Evolutionary conservation across 2,888 invertebrate species (phyloP), one percentile per base, ranked within the genome.

Genomic region (Thymelicus acteon): DNA sequence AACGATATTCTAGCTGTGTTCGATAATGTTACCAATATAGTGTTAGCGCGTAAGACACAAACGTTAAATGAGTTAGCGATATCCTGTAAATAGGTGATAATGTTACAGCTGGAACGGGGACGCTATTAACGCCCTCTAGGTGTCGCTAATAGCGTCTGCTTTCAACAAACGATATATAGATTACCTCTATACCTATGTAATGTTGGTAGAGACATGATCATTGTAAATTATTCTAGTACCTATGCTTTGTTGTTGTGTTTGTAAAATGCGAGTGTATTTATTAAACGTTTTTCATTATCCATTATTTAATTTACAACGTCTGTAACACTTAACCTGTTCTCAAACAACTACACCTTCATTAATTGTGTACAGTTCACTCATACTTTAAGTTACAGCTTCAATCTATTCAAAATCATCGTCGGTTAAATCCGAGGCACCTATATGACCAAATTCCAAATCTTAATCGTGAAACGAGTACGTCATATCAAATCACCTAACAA

Each of bases 221-320:
- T 58, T 72, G 72, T 75, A 71, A 71, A 71, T 71, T 72, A 73
- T 58, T 68, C 60, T 60, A 52, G 57, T 57, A 67, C 81, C 80
- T 76, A 80, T 69, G 75, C 79, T 81, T 82, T 79, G 80, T 87
- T 90, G 90, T 90, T 90, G 83, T 88, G 89, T 90, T 90, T 89
- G 88, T 85, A 80, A 80, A 79, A 80, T 85, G 83, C 82, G 83
- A 82, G 82, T 84, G 82, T 87, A 87, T 87, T 89, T 90, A 90
- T 90, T 90, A 90, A 90, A 90, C 78, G 82, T 86, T 88, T 90
- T 88, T 84, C 78, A 80, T 78, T 76, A 82, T 72, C 52, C 69
- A 72, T 78, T 68, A 66, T 84, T 84, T 85, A 49, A 76, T 80
- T 81, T 74, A 60, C 47, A 72, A 44, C 3, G 7, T 44, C 8